Base-by-base conservation (phyloP, 1,140 invertebrate genomes). In the Drosophila burlai region DNA sequence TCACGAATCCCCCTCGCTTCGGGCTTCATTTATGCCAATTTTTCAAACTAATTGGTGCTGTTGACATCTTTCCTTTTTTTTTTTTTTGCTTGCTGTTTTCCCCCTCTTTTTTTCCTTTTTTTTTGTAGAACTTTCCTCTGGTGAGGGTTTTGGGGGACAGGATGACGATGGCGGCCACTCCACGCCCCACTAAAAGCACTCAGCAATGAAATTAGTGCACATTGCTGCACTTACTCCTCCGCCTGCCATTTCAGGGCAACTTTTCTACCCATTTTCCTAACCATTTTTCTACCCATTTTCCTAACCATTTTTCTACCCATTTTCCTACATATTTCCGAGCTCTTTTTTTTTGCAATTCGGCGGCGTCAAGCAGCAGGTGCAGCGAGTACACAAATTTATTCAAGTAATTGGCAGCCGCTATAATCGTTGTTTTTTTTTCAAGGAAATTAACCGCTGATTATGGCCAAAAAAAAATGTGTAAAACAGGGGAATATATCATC, bases 11-110 rank as follows among this genome's bases (percentile, higher is more conserved):
- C 54, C 40, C 42, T 54, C 47, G 49, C 73, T 84, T 89, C 66
- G 73, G 85, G 84, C 81, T 89, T 89, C 84, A 89, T 89, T 89
- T 89, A 89, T 89, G 84, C 84, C 84, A 90, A 89, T 89, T 89
- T 87, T 84, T 90, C 84, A 89, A 89, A 89, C 84, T 89, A 89
- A 89, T 89, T 87, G 84, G 84, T 81, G 73, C 84, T 87, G 84
- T 87, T 89, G 84, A 89, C 84, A 89, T 90, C 81, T 90, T 90
- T 87, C 69, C 46, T 63, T 34, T 13, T 5, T 11, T 36, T 45
- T 31, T 67, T 50, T 50, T 47, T 63, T 43, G 38, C 29, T 43
- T 7, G 11, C 26, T n/a, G 4, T 29, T 29, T 50, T 26, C 10
- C 31, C 31, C 10, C 10, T 24, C 10, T 36, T 36, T 8, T 47